Evolutionary conservation across 2,888 invertebrate genomes (phyloP).

Genomic region (Volucella zonaria): DNA sequence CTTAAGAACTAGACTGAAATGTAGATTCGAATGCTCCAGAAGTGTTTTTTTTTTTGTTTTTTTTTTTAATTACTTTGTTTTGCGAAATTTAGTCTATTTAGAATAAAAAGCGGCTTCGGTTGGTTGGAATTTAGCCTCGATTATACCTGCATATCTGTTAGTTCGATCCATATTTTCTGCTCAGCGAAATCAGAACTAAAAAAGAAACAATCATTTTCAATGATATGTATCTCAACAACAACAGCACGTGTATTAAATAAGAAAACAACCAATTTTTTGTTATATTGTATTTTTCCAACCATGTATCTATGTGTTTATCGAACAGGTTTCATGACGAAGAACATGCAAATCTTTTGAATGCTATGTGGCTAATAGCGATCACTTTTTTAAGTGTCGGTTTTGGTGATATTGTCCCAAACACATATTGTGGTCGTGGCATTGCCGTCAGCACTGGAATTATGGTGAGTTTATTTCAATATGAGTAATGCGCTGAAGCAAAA

Average conservation of each 20-base stretch:
- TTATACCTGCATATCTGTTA: slow-evolving; percentile 39
- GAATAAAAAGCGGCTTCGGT: slow-evolving; percentile 57
- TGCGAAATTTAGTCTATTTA: too few relatives aligned
- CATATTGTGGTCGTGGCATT: slow-evolving; percentile 99
- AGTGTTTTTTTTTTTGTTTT: too few relatives aligned
- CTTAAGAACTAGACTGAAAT: slow-evolving; percentile 28
- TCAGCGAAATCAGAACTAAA: slow-evolving; percentile 58
- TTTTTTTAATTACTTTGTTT: too few relatives aligned
- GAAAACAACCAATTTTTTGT: slow-evolving; percentile 43
- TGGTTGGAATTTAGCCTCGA: slow-evolving; percentile 63
- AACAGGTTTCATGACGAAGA: slow-evolving; percentile 98
- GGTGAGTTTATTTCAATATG: slow-evolving; percentile 88
- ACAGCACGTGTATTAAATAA: slow-evolving; percentile 43
- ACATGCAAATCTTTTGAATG: slow-evolving; percentile 99
- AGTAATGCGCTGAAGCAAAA: slow-evolving; percentile 70
- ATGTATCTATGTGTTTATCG: slow-evolving; percentile 74
- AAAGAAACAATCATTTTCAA: slow-evolving; percentile 50
- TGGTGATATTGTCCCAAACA: slow-evolving; percentile 99
- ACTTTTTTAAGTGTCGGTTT: slow-evolving; percentile 99
- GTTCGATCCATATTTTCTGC: slow-evolving; percentile 74
- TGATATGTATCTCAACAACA: slow-evolving; percentile 30
- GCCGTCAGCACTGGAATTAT: slow-evolving; percentile 99
- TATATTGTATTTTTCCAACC: slow-evolving; percentile 68
- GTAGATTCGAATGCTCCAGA: slow-evolving; percentile 46
- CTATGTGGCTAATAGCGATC: slow-evolving; percentile 99